A percentile compares a stretch with the other conserved stretches of the same genome.
These are phyloP conservation scores for Acleris cristana DNA, from an alignment of 2,888 invertebrate genomes.

Conservation along the genomic window DNA sequence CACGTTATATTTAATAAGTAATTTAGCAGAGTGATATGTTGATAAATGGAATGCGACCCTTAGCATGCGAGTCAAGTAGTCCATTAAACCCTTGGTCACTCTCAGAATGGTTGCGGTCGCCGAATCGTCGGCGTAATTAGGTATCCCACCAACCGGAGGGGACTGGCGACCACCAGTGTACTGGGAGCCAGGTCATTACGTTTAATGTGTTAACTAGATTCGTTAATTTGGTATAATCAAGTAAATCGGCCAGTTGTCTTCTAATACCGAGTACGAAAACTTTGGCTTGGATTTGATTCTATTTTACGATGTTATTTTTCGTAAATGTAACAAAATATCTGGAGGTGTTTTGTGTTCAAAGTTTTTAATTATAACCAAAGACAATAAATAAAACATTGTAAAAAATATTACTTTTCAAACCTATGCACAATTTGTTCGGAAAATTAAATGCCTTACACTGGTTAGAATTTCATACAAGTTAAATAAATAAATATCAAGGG, in stretches of 20 bases:
- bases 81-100: slow-evolving; percentile 41
- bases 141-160: slow-evolving; percentile 30
- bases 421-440: no score
- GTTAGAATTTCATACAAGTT: no score
- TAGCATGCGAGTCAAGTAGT: slow-evolving; percentile 37
- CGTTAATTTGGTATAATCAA: slow-evolving; percentile 11
- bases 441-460: no score
- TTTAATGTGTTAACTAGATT: slow-evolving; percentile 30
- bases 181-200: slow-evolving; percentile 29
- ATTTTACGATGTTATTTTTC: no score
- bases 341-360: no score
- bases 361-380: no score
- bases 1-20: background rate
- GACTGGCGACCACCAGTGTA: slow-evolving; percentile 22
- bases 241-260: background rate
- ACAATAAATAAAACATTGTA: no score
- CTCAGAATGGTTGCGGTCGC: slow-evolving; percentile 41
- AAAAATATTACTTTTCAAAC: no score
- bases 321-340: no score
- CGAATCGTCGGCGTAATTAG: slow-evolving; percentile 30
- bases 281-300: background rate
- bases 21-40: slow-evolving; percentile 28
- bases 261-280: background rate
- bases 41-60: slow-evolving; percentile 38
- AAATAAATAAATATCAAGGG: no score